Conservation (phyloP, 2,888 invertebrate genomes). For the Celastrina argiolus region DNA sequence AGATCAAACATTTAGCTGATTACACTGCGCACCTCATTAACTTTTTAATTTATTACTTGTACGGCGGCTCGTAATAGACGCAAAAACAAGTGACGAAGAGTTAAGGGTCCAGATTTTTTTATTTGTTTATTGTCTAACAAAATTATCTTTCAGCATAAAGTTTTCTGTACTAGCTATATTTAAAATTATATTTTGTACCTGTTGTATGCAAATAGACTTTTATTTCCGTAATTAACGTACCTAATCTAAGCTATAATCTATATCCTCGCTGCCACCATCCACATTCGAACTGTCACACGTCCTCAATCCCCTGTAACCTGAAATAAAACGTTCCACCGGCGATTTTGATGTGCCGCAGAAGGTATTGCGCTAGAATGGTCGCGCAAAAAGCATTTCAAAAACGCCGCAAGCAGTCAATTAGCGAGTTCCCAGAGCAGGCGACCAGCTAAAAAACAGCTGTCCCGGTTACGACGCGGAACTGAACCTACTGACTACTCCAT, state of each 20-base stretch:
- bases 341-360: constrained; percentile 3
- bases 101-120: not conserved
- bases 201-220: no score
- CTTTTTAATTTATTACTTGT: constrained; percentile 1
- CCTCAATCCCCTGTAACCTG: not conserved
- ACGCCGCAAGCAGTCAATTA: constrained; percentile 37
- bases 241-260: not conserved
- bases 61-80: not conserved
- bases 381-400: constrained; percentile 34
- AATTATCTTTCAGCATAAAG: no score
- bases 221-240: no score
- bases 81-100: not conserved
- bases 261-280: not conserved
- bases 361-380: constrained; percentile 15
- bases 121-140: no score
- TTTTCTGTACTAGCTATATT: no score
- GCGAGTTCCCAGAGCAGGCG: constrained; percentile 46
- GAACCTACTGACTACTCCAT: constrained; percentile 28
- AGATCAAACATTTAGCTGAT: constrained; percentile 16
- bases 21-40: not conserved
- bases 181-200: no score
- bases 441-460: constrained; percentile 40
- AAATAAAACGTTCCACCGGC: constrained; percentile 1
- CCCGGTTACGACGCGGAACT: constrained; percentile 67
- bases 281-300: not conserved